Evolutionary conservation across 1,140 invertebrate genomes (phyloP).

Genomic region (Drosophila truncata): DNA sequence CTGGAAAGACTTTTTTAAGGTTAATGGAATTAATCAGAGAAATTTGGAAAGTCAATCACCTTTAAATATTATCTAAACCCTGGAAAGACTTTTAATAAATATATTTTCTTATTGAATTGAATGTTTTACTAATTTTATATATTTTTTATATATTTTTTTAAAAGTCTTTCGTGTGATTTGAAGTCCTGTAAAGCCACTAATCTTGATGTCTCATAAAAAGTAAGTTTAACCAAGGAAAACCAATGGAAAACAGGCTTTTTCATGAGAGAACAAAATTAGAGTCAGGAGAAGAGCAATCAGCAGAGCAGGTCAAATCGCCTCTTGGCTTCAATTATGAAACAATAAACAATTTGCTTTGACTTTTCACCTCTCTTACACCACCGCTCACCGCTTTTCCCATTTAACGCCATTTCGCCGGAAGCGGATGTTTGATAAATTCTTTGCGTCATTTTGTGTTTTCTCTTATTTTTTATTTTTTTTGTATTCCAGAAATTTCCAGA

Average conservation of each 20-base stretch:
- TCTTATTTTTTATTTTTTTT: slow-evolving; percentile 43
- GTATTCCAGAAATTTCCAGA: neutral
- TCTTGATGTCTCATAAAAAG: no score
- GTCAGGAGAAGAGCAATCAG: neutral
- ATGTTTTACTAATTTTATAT: no score
- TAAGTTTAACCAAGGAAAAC: no score
- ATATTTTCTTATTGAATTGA: neutral
- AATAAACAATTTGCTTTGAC: slow-evolving; percentile 67
- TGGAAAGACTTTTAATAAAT: no score
- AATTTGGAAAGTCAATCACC: neutral
- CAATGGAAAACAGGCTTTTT: neutral
- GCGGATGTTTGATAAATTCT: slow-evolving; percentile 75
- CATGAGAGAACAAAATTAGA: neutral
- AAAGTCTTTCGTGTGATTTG: neutral
- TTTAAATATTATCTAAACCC: neutral
- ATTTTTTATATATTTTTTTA: no score
- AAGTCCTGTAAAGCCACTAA: neutral
- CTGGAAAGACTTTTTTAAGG: no score
- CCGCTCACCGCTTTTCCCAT: neutral
- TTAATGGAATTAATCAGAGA: neutral
- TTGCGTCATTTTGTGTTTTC: slow-evolving; percentile 60
- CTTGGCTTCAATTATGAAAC: slow-evolving; percentile 66
- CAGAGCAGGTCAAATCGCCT: slow-evolving; percentile 6
- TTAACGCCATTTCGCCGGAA: slow-evolving; percentile 51
- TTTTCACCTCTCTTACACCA: neutral